Percentiles rank a stretch among this genome's conserved stretches.
phyloP scores from a whole-genome alignment of 2,888 invertebrate genomes.

The Troilus luridus region DNA sequence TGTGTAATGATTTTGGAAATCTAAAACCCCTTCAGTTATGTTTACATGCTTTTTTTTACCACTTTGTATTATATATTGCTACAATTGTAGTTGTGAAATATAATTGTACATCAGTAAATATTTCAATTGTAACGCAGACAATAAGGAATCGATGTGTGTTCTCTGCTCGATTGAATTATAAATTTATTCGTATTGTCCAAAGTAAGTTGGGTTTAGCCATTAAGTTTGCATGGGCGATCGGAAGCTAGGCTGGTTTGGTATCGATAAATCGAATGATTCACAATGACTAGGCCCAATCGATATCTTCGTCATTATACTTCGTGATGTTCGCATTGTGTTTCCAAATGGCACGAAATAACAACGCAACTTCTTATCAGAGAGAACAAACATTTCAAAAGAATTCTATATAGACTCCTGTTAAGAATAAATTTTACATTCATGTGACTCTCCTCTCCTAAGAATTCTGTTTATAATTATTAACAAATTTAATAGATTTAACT shows the following conservation, averaged over 20 bases:
- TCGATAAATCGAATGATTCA: constrained; percentile 1
- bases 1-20: too few species aligned
- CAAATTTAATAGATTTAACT: too few species aligned
- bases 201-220: not conserved
- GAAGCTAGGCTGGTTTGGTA: not conserved
- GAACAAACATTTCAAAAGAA: not conserved
- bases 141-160: not conserved
- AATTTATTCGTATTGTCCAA: constrained; percentile 4
- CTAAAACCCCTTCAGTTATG: too few species aligned
- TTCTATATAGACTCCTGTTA: not conserved
- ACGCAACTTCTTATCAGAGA: not conserved
- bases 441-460: too few species aligned
- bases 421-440: not conserved
- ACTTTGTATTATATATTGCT: too few species aligned
- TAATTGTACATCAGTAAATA: too few species aligned
- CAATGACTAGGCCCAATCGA: not conserved
- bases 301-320: not conserved
- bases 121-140: not conserved
- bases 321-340: not conserved
- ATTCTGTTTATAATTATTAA: too few species aligned
- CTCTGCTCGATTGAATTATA: not conserved
- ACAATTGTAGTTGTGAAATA: too few species aligned
- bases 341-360: not conserved
- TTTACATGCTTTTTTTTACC: too few species aligned
- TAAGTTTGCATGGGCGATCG: not conserved